Evolutionary conservation across 2,888 invertebrate genomes (phyloP).

Genomic region (Cryptocephalus moraei): DNA sequence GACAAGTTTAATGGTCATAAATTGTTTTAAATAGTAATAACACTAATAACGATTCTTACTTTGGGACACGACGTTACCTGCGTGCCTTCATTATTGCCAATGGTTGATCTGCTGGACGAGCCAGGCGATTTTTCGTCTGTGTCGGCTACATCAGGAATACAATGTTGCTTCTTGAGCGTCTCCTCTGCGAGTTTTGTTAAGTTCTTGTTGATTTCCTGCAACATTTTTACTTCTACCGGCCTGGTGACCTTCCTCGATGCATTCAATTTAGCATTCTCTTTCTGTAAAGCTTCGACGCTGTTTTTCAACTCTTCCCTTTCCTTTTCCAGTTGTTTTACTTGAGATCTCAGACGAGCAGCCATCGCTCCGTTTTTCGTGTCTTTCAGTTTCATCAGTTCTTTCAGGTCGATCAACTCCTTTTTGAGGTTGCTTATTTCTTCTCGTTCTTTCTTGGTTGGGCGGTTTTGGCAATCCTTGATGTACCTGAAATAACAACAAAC

Average conservation of each 20-base stretch:
- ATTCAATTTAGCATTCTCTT: constrained; percentile 52
- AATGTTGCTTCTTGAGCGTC: constrained; percentile 19
- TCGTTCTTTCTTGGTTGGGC: constrained; percentile 55
- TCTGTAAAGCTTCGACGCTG: constrained; percentile 57
- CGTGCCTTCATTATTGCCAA: no score
- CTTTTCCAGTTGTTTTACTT: constrained; percentile 60
- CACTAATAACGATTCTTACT: no score
- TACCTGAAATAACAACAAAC: constrained; percentile 31
- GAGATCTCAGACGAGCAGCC: constrained; percentile 63
- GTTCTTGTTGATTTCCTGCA: constrained; percentile 65
- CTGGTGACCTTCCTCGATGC: constrained; percentile 48
- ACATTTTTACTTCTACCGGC: constrained; percentile 55
- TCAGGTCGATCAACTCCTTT: constrained; percentile 53
- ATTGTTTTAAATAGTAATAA: no score
- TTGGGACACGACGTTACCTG: no score
- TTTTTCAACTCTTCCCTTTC: constrained; percentile 54
- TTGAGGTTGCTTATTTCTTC: constrained; percentile 57
- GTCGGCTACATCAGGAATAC: constrained; percentile 5
- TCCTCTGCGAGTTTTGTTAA: constrained; percentile 35
- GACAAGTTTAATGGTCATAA: no score
- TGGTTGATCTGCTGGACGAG: background rate
- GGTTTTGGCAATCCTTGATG: constrained; percentile 57
- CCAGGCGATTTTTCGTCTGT: background rate
- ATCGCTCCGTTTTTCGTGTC: constrained; percentile 62
- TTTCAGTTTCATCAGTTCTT: constrained; percentile 59